phyloP scores from a whole-genome alignment of 2,113 vertebrate species.

The Lagopus leucura region DNA sequence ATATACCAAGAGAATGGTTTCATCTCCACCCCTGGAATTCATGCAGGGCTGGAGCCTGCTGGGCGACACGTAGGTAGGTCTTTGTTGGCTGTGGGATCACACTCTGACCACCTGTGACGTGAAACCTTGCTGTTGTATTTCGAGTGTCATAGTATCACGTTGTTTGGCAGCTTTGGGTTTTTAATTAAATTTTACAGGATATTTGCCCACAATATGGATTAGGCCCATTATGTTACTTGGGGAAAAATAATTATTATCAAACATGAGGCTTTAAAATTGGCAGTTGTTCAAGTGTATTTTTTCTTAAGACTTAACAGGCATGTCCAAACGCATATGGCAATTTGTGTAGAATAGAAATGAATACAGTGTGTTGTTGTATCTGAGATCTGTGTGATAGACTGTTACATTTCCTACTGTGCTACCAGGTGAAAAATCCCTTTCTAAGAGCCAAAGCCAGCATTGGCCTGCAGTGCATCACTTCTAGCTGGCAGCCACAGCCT shows the following conservation, averaged over 20 bases:
- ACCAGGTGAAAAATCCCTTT: conserved; percentile 21
- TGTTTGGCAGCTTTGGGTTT: conserved; percentile 39
- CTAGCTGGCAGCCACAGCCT: fast-evolving
- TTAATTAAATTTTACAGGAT: conserved; percentile 62
- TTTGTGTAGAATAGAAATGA: conserved; percentile 23
- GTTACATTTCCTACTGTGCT: conserved; percentile 43
- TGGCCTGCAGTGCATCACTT: not conserved
- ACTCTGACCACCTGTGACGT: not conserved
- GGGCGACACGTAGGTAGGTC: not conserved
- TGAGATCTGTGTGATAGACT: not conserved
- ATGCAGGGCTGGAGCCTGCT: not conserved
- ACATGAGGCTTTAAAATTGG: conserved; percentile 33
- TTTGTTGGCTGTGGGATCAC: not conserved
- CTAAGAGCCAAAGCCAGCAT: not conserved
- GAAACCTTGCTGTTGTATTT: not conserved
- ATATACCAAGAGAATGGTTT: conserved; percentile 3
- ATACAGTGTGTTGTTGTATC: not conserved
- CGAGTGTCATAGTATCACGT: not conserved
- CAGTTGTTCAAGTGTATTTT: conserved; percentile 43
- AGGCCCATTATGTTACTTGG: conserved; percentile 26
- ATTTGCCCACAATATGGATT: conserved; percentile 49
- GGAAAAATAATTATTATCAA: conserved; percentile 9
- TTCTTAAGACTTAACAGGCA: conserved; percentile 56
- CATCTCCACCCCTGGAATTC: not conserved
- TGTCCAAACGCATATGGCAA: conserved; percentile 36